These are phyloP conservation scores for Gymnoscopelus microlampas DNA, from an alignment of 2,797 vertebrate species.

Conservation along the genomic window DNA sequence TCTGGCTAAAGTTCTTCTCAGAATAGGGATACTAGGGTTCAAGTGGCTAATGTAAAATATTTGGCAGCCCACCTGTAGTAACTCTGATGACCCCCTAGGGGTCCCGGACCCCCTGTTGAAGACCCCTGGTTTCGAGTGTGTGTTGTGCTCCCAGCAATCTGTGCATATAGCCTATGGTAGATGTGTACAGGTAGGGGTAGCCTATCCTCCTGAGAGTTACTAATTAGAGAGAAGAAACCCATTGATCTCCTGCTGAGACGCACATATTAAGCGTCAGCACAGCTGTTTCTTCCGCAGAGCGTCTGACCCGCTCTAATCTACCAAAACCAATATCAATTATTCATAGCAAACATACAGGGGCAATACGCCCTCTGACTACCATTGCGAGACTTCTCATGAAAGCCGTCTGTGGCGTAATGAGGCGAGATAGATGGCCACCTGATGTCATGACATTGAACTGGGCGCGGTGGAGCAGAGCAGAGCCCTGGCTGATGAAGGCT, in stretches of 20 bases:
- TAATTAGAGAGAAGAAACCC: not conserved
- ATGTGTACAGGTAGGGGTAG: too few relatives aligned
- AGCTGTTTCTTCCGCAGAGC: conserved; percentile 39
- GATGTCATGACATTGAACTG: conserved; percentile 38
- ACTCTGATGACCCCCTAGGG: too few relatives aligned
- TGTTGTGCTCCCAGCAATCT: too few relatives aligned
- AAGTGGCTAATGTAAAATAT: too few relatives aligned
- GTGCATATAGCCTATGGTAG: too few relatives aligned
- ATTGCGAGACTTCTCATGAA: conserved; percentile 52
- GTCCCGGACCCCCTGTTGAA: too few relatives aligned
- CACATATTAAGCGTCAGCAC: conserved; percentile 26
- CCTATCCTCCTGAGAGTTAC: not conserved
- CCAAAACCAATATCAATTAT: conserved; percentile 61
- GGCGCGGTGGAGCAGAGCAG: conserved; percentile 40
- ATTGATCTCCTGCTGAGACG: not conserved
- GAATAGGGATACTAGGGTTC: too few relatives aligned
- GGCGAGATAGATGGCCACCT: conserved; percentile 54
- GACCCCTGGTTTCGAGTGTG: too few relatives aligned
- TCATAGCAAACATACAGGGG: conserved; percentile 52
- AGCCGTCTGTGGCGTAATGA: conserved; percentile 67
- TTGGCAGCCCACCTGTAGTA: too few relatives aligned
- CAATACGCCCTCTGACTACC: conserved; percentile 60
- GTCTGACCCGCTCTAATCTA: conserved; percentile 50
- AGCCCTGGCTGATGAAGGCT: not conserved
- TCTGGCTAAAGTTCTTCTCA: too few relatives aligned